Evolutionary conservation across 2,888 invertebrate genomes (phyloP).

Genomic region (Micoletzkya japonica): DNA sequence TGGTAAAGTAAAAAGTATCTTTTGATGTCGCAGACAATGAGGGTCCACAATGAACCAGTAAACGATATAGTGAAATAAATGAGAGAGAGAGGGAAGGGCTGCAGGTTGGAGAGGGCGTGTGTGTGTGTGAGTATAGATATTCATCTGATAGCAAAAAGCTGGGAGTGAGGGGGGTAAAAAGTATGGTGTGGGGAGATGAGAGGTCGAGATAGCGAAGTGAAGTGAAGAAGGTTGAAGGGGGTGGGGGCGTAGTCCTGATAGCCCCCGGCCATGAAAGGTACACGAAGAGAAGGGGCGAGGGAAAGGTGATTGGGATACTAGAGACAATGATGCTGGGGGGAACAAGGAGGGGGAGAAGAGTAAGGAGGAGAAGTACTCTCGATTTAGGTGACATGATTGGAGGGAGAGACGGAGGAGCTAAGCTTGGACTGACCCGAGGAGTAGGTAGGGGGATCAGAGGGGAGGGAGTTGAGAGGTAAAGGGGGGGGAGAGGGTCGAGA

Average conservation of each 20-base stretch:
- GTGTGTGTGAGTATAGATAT: too few species aligned
- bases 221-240: constrained; percentile 4
- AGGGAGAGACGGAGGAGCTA: background rate
- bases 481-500: background rate
- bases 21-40: too few species aligned
- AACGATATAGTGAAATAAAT: too few species aligned
- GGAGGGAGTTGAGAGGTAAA: background rate
- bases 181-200: too few species aligned
- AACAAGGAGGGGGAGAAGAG: background rate
- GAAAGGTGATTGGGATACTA: too few species aligned
- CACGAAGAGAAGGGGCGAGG: constrained; percentile 13
- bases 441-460: background rate
- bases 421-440: constrained; percentile 7
- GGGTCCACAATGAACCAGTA: too few species aligned
- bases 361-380: constrained; percentile 1
- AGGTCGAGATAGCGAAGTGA: constrained; percentile 14
- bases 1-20: too few species aligned
- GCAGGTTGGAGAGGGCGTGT: too few species aligned
- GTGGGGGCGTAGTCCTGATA: constrained; percentile 6
- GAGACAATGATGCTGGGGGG: too few species aligned
- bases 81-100: too few species aligned
- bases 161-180: too few species aligned
- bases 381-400: constrained; percentile 10
- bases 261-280: background rate
- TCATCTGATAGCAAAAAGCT: too few species aligned